Evolutionary conservation across 2,888 invertebrate genomes (phyloP).

Genomic region (Acleris laterana): DNA sequence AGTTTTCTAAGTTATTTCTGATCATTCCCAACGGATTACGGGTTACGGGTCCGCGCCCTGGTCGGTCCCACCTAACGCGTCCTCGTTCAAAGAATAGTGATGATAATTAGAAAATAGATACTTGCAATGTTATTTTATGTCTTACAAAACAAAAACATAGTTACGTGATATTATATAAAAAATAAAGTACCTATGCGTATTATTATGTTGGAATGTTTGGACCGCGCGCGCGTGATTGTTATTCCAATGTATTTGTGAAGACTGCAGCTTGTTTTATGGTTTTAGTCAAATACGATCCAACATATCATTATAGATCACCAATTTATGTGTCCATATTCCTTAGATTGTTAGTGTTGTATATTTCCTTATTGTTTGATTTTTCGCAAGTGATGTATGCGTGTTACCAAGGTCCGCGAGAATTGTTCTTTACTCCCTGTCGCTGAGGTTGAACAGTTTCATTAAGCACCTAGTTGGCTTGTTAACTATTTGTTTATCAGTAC

Average conservation of each 20-base stretch:
- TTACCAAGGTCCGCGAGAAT: too few relatives aligned
- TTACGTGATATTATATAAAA: conserved; percentile 19
- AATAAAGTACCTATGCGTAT: conserved; percentile 4
- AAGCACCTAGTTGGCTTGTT: too few relatives aligned
- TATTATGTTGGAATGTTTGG: conserved; percentile 5
- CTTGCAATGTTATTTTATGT: conserved; percentile 10
- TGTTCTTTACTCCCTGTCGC: too few relatives aligned
- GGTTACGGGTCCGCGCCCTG: not conserved
- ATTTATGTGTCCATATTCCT: not conserved
- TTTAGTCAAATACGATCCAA: conserved; percentile 18
- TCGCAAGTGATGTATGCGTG: too few relatives aligned
- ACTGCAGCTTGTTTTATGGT: not conserved
- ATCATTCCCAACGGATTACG: not conserved
- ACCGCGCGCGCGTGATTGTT: conserved; percentile 7
- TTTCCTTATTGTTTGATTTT: not conserved
- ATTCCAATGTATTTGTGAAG: not conserved
- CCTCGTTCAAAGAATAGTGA: conserved; percentile 12
- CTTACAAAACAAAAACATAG: conserved; percentile 7
- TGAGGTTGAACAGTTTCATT: too few relatives aligned
- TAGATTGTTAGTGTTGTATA: not conserved
- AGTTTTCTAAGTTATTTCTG: not conserved
- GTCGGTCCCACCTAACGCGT: not conserved
- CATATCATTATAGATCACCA: not conserved
- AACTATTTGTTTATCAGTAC: too few relatives aligned
- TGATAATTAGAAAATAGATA: conserved; percentile 8